A percentile compares a stretch with the other conserved stretches of the same genome.
Conservation (phyloP, 2,113 vertebrate genomes). For the Gnathochromis pfefferi region DNA sequence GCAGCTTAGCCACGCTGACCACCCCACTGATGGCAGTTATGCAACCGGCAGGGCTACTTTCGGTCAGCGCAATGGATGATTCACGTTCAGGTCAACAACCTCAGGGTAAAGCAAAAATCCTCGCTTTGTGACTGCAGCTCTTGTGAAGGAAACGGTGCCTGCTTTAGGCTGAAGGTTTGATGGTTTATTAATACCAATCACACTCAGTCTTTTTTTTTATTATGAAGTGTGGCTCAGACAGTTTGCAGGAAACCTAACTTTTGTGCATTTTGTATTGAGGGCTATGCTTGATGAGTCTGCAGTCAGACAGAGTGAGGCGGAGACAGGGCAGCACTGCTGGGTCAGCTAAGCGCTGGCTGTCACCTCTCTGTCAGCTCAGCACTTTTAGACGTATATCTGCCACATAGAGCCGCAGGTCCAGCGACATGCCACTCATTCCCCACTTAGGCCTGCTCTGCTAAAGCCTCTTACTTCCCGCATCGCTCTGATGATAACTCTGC, state of each 20-base stretch:
- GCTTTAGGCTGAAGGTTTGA: background rate
- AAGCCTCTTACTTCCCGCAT: background rate
- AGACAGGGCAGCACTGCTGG: slow-evolving; percentile 51
- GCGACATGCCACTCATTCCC: slow-evolving; percentile 36
- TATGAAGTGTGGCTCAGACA: background rate
- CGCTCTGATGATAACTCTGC: background rate
- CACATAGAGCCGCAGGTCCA: slow-evolving; percentile 14
- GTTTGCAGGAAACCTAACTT: background rate
- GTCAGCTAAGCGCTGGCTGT: slow-evolving; percentile 59
- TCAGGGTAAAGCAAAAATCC: background rate
- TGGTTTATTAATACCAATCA: background rate
- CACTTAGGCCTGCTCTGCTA: background rate
- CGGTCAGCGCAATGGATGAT: slow-evolving; percentile 21
- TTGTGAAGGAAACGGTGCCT: background rate
- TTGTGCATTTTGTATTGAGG: slow-evolving; percentile 9
- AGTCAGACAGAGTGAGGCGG: slow-evolving; percentile 29
- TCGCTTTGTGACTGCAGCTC: background rate
- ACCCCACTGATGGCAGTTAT: slow-evolving; percentile 33
- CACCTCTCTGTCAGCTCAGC: slow-evolving; percentile 59
- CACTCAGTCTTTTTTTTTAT: background rate
- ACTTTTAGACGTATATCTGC: slow-evolving; percentile 58
- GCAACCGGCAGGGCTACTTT: slow-evolving; percentile 37
- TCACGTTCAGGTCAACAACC: slow-evolving; percentile 7
- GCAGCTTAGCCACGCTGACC: slow-evolving; percentile 25
- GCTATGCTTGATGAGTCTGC: slow-evolving; percentile 46